Evolutionary conservation across 2,888 invertebrate species (phyloP), one percentile per base, ranked within the genome.

Genomic region (Acanthosepion lycidas): DNA sequence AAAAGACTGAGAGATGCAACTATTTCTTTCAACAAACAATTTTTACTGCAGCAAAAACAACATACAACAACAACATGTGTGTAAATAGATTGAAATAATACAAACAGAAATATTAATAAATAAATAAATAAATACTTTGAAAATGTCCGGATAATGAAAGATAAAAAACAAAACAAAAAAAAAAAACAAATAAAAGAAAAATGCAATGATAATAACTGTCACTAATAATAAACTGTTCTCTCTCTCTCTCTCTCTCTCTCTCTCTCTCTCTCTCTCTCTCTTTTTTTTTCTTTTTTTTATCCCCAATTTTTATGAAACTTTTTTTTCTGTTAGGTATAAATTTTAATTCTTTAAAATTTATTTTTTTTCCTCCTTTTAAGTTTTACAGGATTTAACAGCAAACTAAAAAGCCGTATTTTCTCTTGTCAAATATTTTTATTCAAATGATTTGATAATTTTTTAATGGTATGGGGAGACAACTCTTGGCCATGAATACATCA

Each of bases 141-240:
- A 78, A 78, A 78, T n/a, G 78, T 78, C 78, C 78, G 78, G 78
- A 78, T 78, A 18, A 28, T n/a, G n/a, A 78, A 78, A 78, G 28
- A 42, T 42, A 78, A 28, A 8, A 78, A 78, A 64, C 8, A 26
- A 8, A 64, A 64, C 26, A 26, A 26, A 20, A 59, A 64, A 33
- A 78, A 78, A 78, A 78, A 78, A n/a, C 23, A n/a, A n/a, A 78
- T n/a, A 59, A 20, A 78, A 78, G n/a, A 12, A 78, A 78, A 78
- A 78, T 78, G n/a, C 33, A 33, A 78, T 78, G n/a, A 78, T 78
- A 18, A 78, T n/a, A n/a, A 78, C n/a, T 64, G n/a, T 78, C 78
- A 78, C 78, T 78, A 78, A 78, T 78, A 78, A 78, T 78, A 33
- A 78, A 78, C 78, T 78, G 78, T 78, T 78, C 33, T 78, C n/a